A percentile compares a stretch with the other conserved stretches of the same genome.
Evolutionary conservation across 1,140 invertebrate species (phyloP).

Genomic region (Drosophila subobscura): DNA sequence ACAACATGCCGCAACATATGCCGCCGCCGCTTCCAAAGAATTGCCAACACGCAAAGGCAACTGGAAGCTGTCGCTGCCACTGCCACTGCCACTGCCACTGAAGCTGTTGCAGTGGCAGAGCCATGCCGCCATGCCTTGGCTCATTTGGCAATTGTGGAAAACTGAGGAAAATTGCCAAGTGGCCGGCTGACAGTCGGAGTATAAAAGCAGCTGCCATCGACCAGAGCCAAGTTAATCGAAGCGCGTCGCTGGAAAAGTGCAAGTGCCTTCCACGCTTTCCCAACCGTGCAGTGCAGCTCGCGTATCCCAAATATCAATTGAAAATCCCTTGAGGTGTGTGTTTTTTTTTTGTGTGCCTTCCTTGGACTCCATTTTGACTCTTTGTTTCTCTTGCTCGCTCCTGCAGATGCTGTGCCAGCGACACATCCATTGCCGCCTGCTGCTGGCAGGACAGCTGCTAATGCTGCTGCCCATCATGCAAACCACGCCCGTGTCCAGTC

Average conservation of each 20-base stretch:
- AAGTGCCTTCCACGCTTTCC: slow-evolving; percentile 33
- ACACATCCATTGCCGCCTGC: slow-evolving; percentile 11
- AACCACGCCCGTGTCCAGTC: slow-evolving; percentile 63
- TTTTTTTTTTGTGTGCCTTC: neutral
- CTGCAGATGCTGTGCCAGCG: slow-evolving; percentile 48
- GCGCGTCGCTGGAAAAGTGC: slow-evolving; percentile 66
- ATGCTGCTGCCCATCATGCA: slow-evolving; percentile 21
- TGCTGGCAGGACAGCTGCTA: slow-evolving; percentile 34
- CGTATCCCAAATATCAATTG: neutral
- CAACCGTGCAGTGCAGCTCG: neutral
- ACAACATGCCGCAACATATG: slow-evolving; percentile 5
- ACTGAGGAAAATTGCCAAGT: neutral
- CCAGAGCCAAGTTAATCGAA: slow-evolving; percentile 66
- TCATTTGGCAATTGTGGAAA: neutral
- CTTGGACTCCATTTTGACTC: too few relatives aligned
- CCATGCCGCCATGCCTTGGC: slow-evolving; percentile 1
- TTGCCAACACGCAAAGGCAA: slow-evolving; percentile 23
- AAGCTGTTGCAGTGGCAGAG: slow-evolving; percentile 27
- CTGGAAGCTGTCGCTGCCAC: too few relatives aligned
- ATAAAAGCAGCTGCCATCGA: slow-evolving; percentile 58
- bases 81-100: too few relatives aligned
- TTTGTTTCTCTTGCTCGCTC: neutral
- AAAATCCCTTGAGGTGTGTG: slow-evolving; percentile 35
- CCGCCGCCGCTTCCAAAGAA: slow-evolving; percentile 13
- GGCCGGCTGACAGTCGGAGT: slow-evolving; percentile 9